These are phyloP conservation scores for Machaerirhynchus nigripectus DNA, from an alignment of 2,113 vertebrate species.

Conservation along the genomic window DNA sequence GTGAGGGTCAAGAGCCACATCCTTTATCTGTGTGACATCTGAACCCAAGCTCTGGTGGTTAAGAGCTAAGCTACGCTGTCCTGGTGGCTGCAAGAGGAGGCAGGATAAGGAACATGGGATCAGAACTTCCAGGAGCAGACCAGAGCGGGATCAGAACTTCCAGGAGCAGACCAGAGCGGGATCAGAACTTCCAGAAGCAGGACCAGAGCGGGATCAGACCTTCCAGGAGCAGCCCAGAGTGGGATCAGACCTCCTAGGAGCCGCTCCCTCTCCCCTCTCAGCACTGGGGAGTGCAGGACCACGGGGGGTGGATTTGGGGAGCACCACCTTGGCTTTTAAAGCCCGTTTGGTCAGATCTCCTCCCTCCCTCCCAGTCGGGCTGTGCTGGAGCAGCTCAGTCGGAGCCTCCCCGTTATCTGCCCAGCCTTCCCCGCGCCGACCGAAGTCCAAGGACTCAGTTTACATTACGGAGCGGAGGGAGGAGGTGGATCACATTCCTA, in stretches of 20 bases:
- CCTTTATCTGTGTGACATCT: background rate
- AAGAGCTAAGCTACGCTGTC: background rate
- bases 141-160: background rate
- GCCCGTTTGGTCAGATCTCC: background rate
- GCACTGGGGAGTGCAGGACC: background rate
- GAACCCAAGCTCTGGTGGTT: background rate
- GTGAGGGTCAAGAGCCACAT: background rate
- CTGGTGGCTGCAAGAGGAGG: background rate
- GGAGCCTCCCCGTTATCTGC: background rate
- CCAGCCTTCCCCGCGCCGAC: background rate
- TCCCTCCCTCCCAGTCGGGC: background rate
- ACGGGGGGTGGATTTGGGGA: background rate
- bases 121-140: background rate
- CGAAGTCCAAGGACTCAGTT: background rate
- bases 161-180: background rate
- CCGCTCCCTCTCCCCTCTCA: background rate
- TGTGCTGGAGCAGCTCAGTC: background rate
- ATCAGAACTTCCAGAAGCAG: too few relatives aligned
- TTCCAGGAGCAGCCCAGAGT: background rate
- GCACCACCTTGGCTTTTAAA: background rate
- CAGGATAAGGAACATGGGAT: rapidly evolving
- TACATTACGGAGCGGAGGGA: background rate
- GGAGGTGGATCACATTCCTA: background rate
- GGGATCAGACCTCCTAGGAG: background rate
- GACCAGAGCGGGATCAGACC: background rate